phyloP scores from a whole-genome alignment of 2,888 invertebrate species.

The Cremastobaeus sp. region DNA sequence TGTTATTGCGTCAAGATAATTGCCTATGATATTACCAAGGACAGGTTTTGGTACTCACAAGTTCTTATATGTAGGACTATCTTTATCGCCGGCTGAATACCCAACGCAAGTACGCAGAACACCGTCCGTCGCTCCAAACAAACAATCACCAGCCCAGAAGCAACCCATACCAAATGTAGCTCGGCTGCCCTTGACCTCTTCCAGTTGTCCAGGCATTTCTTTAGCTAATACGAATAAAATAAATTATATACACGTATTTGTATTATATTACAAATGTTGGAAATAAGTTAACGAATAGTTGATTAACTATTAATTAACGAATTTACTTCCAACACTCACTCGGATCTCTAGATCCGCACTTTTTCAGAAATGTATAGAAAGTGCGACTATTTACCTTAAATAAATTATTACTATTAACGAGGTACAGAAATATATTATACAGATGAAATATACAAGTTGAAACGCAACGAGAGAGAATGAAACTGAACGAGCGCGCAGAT shows the following conservation, averaged over 20 bases:
- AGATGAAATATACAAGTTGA: neutral
- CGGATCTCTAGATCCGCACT: too few species aligned
- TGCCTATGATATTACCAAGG: conserved; percentile 2
- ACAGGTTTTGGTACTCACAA: conserved; percentile 82
- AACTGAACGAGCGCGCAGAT: conserved; percentile 7
- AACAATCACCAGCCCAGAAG: conserved; percentile 94
- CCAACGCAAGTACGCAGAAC: conserved; percentile 95
- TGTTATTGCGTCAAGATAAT: conserved; percentile 31
- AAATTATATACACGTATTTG: neutral
- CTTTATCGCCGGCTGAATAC: conserved; percentile 91
- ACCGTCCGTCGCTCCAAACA: conserved; percentile 86
- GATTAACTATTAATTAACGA: too few species aligned
- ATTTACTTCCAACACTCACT: too few species aligned
- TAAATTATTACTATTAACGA: too few species aligned
- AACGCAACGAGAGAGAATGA: neutral
- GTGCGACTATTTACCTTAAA: too few species aligned
- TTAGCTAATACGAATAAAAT: neutral
- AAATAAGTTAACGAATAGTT: too few species aligned
- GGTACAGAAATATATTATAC: conserved; percentile 6
- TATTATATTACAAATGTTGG: neutral
- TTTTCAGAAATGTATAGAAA: too few species aligned
- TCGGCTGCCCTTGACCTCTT: conserved; percentile 84
- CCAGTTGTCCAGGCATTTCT: conserved; percentile 80
- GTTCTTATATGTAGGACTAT: conserved; percentile 89
- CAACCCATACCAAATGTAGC: conserved; percentile 96